These are phyloP conservation scores for Drosophila sp. DNA, from an alignment of 1,140 invertebrate genomes.

Conservation along the genomic window DNA sequence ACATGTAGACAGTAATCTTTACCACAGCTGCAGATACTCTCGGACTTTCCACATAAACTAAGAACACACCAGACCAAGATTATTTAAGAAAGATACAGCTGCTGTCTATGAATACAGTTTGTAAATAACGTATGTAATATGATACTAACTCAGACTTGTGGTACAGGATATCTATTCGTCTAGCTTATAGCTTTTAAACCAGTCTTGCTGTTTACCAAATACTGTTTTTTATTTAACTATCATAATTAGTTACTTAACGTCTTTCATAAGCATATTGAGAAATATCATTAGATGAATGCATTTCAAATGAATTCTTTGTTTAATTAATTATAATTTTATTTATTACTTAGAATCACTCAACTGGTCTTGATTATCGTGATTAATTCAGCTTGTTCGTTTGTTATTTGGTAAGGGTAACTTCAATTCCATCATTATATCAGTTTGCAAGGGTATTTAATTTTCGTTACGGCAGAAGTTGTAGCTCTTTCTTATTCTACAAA, in stretches of 20 bases:
- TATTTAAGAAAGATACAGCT: background rate
- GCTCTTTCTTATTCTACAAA: conserved; percentile 34
- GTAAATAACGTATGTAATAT: background rate
- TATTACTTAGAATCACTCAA: too few species aligned
- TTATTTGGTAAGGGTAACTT: background rate
- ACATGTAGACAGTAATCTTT: background rate
- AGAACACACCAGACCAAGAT: background rate
- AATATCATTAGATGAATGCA: too few species aligned
- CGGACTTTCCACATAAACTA: background rate
- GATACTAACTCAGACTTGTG: background rate
- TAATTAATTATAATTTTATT: too few species aligned
- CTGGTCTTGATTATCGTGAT: too few species aligned
- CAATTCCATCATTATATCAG: background rate
- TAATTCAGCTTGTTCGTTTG: background rate
- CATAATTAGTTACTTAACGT: background rate
- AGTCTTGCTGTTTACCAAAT: too few species aligned
- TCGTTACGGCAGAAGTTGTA: conserved; percentile 24
- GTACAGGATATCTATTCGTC: background rate
- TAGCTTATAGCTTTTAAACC: too few species aligned
- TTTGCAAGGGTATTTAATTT: conserved; percentile 28
- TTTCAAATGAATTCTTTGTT: too few species aligned
- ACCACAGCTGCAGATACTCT: conserved; percentile 1
- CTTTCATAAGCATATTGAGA: too few species aligned
- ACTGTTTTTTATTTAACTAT: background rate
- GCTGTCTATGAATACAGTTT: background rate